Base-by-base conservation (phyloP, 2,888 invertebrate species). In the Drosophila longiperda region DNA sequence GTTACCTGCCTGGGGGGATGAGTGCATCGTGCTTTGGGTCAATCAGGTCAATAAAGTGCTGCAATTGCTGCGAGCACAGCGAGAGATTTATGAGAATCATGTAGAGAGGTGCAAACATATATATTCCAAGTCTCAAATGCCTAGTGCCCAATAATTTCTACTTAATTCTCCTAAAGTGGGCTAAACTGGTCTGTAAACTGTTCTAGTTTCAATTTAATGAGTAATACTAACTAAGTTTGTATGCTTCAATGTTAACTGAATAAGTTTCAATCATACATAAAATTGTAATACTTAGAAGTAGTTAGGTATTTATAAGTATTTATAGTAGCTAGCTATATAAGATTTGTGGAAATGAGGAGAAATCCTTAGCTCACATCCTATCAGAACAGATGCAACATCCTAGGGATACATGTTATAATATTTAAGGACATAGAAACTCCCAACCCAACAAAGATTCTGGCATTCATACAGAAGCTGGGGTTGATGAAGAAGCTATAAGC, bases 1-100 rank as follows among this genome's bases (percentile, higher is more conserved):
- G 63, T 55, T 42, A 63, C 66, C 63, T 75, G 70, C 70, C 67
- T 34, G 59, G 49, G 57, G 69, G 45, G 52, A 73, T 42, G 66
- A 68, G 66, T 66, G 69, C 54, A 73, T 73, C 72, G 79, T 77
- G 74, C 68, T 78, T 55, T 79, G 74, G 83, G 83, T 83, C 83
- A 82, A 81, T 73, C 73, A 74, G 80, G 83, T 84, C 84, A 82
- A 73, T 72, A 80, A 77, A 81, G 74, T 76, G 73, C 76, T 57
- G 69, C 79, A 77, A 73, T 74, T 77, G 79, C 75, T 78, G 58
- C 63, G 38, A 75, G 78, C 75, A n/a, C 48, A 50, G 32, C 26
- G n/a, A 38, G 48, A 66, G 79, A 77, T 80, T 79, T 80, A 79
- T 80, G 80, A 68, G 74, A 71, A 79, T 38, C 77, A 63, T 65